Evolutionary conservation across 1,140 invertebrate species (phyloP), one percentile per base, ranked within the genome.

Genomic region (Dendroctonus ponderosae): DNA sequence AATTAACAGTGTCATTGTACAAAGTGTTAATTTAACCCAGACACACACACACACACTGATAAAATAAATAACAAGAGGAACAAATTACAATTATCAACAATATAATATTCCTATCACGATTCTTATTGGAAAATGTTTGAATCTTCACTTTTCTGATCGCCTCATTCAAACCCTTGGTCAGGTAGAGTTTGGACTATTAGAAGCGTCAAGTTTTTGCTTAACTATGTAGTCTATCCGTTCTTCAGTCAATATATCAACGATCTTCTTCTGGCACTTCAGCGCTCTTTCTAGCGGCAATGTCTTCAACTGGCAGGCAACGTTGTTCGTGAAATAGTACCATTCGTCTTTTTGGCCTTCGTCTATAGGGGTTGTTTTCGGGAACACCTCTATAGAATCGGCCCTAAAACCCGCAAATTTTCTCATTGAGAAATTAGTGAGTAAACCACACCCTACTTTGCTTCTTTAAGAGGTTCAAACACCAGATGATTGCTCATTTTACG

Each of bases 301-400:
- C 42, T 57, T 59, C 40, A 66, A 37, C 41, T 66, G 64, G 26
- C 64, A 66, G n/a, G 64, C 54, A 7, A 66, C 26, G 42, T 66
- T 66, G 12, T 66, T 50, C 15, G 46, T 44, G 15, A 66, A 66
- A 40, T 59, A 26, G 44, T 59, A 66, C 56, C 56, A 66, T 43
- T 63, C 67, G 39, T 63, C 67, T 63, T 50, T 43, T 7, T 7
- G 6, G 8, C 7, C 50, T 57, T 5, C 46, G 26, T 9, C 8
- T 7, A 9, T 41, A 12, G 51, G 37, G n/a, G n/a, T 26, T 26
- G 43, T 12, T 46, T 9, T 46, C 5, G 12, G 1, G 4, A n/a
- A 11, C 12, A 8, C 12, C 2, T 53, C 51, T 38, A 39, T 37
- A 26, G 11, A 11, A 11, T 60, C 58, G 37, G 26, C 26, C 44